phyloP scores from a whole-genome alignment of 2,797 vertebrate species.

The Danio aesculapii region DNA sequence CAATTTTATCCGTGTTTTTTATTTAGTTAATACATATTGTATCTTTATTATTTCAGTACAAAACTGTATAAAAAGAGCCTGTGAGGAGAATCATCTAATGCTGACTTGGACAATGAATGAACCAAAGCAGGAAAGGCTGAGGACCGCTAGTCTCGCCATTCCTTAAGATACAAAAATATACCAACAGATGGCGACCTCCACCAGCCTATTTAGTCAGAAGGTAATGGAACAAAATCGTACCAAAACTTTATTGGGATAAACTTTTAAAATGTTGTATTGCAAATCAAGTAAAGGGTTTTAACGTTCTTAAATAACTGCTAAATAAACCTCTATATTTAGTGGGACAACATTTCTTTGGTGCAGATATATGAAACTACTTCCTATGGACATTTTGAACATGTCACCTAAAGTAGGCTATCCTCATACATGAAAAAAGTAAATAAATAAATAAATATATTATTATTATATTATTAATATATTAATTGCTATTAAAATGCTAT shows the following conservation, averaged over 20 bases:
- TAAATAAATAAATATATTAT: no score
- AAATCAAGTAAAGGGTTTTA: no score
- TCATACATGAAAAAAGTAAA: no score
- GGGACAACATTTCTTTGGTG: no score
- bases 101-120: neutral
- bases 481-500: no score
- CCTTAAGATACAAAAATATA: conserved; percentile 32
- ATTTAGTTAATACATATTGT: neutral
- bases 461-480: no score
- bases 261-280: no score
- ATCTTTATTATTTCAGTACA: neutral
- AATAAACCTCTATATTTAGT: no score
- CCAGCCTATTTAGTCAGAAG: conserved; percentile 50
- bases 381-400: no score
- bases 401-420: no score
- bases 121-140: neutral
- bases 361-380: no score
- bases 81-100: neutral
- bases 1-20: neutral
- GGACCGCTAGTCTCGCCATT: neutral
- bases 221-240: neutral
- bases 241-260: neutral
- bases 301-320: no score
- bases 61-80: neutral
- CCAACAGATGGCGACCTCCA: conserved; percentile 75